A percentile compares a stretch with the other conserved stretches of the same genome.
phyloP scores from a whole-genome alignment of 2,113 vertebrate species.

The Gobio gobio region DNA sequence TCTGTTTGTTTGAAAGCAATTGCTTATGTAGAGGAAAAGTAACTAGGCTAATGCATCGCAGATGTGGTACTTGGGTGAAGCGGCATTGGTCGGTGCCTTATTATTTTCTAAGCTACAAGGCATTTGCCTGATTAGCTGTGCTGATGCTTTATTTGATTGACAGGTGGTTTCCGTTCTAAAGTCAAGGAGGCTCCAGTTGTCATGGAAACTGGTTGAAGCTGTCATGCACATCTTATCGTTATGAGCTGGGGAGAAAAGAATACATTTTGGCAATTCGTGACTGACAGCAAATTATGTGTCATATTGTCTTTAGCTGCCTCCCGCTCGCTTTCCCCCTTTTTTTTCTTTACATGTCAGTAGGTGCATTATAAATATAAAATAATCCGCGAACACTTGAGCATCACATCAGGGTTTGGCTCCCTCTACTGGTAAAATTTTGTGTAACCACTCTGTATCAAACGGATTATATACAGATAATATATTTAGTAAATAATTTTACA shows the following conservation, averaged over 20 bases:
- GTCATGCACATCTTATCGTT: conserved; percentile 13
- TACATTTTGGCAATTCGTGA: conserved; percentile 17
- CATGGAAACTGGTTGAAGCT: conserved; percentile 33
- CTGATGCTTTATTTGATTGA: conserved; percentile 9
- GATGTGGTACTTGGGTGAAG: neutral
- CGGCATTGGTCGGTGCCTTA: neutral
- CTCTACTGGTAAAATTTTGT: conserved; percentile 14
- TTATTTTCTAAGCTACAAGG: neutral
- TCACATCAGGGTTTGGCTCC: conserved; percentile 2
- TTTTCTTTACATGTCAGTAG: neutral
- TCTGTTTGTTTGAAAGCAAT: neutral
- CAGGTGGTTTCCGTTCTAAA: conserved; percentile 22
- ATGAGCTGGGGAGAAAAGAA: neutral
- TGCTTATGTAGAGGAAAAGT: too few relatives aligned
- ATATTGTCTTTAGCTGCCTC: neutral
- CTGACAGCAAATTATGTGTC: conserved; percentile 8
- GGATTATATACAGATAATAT: too few relatives aligned
- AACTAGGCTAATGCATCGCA: neutral
- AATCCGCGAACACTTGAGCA: neutral
- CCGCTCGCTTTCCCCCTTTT: neutral
- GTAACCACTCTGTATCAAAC: neutral
- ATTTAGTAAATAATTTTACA: neutral
- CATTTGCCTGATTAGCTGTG: neutral
- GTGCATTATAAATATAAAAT: neutral
- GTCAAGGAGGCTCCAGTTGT: conserved; percentile 24